Evolutionary conservation across 2,888 invertebrate species (phyloP).

Genomic region (Cryptocephalus primarius): DNA sequence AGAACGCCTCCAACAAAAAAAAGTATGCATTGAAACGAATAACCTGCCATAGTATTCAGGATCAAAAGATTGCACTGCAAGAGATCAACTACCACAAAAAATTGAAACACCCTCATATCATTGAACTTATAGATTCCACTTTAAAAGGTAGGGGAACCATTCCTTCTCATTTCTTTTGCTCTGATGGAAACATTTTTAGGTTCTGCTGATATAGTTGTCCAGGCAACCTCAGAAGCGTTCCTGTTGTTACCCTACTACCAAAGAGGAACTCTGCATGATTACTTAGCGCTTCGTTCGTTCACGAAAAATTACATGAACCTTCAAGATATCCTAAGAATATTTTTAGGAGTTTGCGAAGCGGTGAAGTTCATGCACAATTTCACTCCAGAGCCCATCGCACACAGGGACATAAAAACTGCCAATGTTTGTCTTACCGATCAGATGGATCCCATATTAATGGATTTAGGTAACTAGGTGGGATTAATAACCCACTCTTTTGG

Average conservation of each 20-base stretch:
- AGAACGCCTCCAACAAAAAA: slow-evolving; percentile 52
- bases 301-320: slow-evolving; percentile 51
- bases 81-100: slow-evolving; percentile 65
- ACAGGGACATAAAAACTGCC: slow-evolving; percentile 77
- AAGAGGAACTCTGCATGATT: slow-evolving; percentile 64
- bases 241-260: slow-evolving; percentile 68
- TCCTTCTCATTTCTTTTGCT: slow-evolving; percentile 3
- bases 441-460: slow-evolving; percentile 66
- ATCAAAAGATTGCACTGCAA: slow-evolving; percentile 57
- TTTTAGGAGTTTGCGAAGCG: slow-evolving; percentile 63
- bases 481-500: background rate
- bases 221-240: slow-evolving; percentile 58
- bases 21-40: slow-evolving; percentile 70
- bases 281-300: slow-evolving; percentile 49
- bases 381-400: slow-evolving; percentile 63
- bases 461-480: slow-evolving; percentile 49
- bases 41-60: slow-evolving; percentile 66
- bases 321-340: slow-evolving; percentile 55
- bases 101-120: slow-evolving; percentile 61
- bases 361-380: slow-evolving; percentile 62
- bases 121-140: slow-evolving; percentile 58
- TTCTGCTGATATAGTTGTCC: slow-evolving; percentile 53
- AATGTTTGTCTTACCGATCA: slow-evolving; percentile 69
- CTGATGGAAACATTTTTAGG: slow-evolving; percentile 19
- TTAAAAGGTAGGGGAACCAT: slow-evolving; percentile 39